Evolutionary conservation across 2,113 vertebrate genomes (phyloP).

Genomic region (Typhlomys cinereus): DNA sequence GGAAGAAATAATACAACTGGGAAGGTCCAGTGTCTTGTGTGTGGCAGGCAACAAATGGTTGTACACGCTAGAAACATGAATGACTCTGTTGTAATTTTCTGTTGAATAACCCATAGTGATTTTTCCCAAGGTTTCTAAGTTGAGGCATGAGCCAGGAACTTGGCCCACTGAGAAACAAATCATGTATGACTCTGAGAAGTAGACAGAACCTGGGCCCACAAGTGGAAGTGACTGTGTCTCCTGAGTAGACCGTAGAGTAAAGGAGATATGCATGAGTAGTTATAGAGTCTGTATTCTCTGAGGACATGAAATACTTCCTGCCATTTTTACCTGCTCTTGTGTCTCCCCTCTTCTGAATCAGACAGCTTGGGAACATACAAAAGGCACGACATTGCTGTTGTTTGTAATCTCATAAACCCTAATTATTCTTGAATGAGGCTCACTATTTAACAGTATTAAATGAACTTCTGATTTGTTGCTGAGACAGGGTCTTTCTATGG

Average conservation of each 20-base stretch:
- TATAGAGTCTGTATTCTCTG: not conserved
- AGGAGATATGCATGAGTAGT: not conserved
- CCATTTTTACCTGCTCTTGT: not conserved
- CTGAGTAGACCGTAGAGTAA: not conserved
- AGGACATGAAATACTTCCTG: not conserved
- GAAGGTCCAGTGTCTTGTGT: not conserved
- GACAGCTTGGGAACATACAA: not conserved
- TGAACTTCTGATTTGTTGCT: not conserved
- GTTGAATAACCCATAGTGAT: slow-evolving; percentile 47
- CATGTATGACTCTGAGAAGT: not conserved
- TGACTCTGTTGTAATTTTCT: slow-evolving; percentile 13
- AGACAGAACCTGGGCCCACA: not conserved
- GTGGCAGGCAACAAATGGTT: not conserved
- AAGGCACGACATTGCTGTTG: not conserved
- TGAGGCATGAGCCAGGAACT: slow-evolving; percentile 16
- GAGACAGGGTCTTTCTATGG: not conserved
- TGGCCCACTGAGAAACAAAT: slow-evolving; percentile 36
- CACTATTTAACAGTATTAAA: slow-evolving; percentile 57
- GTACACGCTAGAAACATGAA: not conserved
- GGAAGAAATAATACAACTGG: not conserved
- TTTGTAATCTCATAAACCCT: slow-evolving; percentile 6
- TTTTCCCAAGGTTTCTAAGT: slow-evolving; percentile 54
- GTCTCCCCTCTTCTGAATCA: slow-evolving; percentile 27
- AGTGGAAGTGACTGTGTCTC: not conserved
- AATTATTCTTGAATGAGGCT: not conserved